These are phyloP conservation scores for Drosophila trapezifrons DNA, from an alignment of 1,140 invertebrate species.

Conservation along the genomic window DNA sequence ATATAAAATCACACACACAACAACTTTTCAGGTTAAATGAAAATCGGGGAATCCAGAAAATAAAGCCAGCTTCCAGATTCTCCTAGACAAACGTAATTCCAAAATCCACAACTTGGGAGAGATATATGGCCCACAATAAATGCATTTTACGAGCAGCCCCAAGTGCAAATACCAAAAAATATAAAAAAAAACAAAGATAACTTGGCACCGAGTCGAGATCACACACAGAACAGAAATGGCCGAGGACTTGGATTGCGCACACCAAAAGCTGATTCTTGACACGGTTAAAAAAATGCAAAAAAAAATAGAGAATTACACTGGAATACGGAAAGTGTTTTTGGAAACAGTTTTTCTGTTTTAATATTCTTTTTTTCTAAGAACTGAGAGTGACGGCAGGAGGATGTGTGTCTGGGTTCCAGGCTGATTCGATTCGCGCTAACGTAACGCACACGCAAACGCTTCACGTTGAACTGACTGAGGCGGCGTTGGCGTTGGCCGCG, in stretches of 20 bases:
- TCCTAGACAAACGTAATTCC: not conserved
- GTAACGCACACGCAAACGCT: conserved; percentile 80
- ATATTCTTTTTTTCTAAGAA: not conserved
- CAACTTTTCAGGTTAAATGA: too few relatives aligned
- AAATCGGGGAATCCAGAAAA: not conserved
- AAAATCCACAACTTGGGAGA: not conserved
- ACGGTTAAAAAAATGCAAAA: conserved; percentile 9
- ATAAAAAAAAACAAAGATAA: not conserved
- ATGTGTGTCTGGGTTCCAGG: conserved; percentile 1
- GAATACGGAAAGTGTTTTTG: not conserved
- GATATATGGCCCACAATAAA: too few relatives aligned
- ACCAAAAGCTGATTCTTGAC: conserved; percentile 2
- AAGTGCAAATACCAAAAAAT: not conserved
- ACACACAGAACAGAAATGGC: not conserved
- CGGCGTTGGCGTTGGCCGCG: conserved; percentile 41
- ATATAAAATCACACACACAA: not conserved
- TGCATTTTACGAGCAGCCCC: not conserved
- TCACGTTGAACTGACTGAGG: conserved; percentile 76
- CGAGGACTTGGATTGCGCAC: conserved; percentile 9
- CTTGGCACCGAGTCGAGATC: conserved; percentile 1
- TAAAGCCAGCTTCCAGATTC: not conserved
- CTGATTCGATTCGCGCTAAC: conserved; percentile 52
- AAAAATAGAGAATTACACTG: conserved; percentile 15
- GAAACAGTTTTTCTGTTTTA: not conserved
- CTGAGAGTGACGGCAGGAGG: conserved; percentile 11